phyloP scores from a whole-genome alignment of 2,113 vertebrate species.

The Lophochroa leadbeateri region DNA sequence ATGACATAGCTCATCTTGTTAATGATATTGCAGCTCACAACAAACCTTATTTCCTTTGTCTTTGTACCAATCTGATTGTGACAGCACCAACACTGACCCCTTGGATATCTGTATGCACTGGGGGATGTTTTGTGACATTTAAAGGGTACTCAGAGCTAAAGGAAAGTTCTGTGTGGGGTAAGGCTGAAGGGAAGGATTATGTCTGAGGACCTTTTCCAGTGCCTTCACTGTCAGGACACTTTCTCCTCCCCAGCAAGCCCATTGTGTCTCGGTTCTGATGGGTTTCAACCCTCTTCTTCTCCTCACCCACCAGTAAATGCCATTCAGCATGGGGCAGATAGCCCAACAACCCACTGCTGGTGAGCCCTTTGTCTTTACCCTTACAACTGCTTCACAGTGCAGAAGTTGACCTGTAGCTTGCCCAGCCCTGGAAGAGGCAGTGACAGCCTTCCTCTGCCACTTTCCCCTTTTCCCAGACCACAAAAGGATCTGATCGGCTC shows the following conservation, averaged over 20 bases:
- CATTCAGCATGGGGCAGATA: accelerated
- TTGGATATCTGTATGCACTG: neutral
- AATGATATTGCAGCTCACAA: neutral
- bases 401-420: neutral
- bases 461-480: neutral
- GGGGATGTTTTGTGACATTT: neutral
- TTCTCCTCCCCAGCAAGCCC: neutral
- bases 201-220: neutral
- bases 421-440: neutral
- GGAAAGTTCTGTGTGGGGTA: neutral
- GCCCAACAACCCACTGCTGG: neutral
- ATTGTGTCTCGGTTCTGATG: neutral
- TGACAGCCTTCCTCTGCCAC: neutral
- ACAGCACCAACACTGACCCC: neutral
- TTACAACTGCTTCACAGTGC: neutral
- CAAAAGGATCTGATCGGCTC: neutral
- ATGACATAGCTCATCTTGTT: neutral
- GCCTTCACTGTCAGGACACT: neutral
- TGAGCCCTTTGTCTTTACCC: neutral
- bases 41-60: neutral
- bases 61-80: neutral
- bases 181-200: neutral
- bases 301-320: neutral
- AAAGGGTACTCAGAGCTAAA: neutral
- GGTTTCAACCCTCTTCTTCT: neutral